phyloP scores from a whole-genome alignment of 2,113 vertebrate species.

The Sturnus vulgaris region DNA sequence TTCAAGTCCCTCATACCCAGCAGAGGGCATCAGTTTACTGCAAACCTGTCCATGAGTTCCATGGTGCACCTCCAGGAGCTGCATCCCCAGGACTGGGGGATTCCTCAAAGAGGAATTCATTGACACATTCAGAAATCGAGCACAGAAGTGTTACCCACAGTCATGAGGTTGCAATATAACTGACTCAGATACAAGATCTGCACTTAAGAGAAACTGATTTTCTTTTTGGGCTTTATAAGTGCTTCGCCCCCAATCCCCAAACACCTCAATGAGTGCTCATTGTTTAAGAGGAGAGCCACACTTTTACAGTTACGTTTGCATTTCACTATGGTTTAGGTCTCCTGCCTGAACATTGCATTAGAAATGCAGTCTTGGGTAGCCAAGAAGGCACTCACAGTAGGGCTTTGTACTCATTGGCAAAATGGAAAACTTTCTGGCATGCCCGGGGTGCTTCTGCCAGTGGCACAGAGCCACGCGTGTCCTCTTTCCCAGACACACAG shows the following conservation, averaged over 20 bases:
- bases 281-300: not conserved
- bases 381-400: not conserved
- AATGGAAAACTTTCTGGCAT: not conserved
- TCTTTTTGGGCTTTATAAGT: not conserved
- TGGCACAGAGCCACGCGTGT: rapidly evolving
- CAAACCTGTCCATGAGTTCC: not conserved
- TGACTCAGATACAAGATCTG: not conserved
- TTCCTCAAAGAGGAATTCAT: not conserved
- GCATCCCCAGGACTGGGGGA: rapidly evolving
- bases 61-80: not conserved
- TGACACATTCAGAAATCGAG: not conserved
- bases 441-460: not conserved
- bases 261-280: not conserved
- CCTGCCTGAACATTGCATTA: not conserved
- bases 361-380: not conserved
- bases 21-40: constrained; percentile 66
- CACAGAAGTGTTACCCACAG: not conserved
- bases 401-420: not conserved
- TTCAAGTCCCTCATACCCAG: not conserved
- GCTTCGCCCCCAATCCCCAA: not conserved
- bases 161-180: not conserved
- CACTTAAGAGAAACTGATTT: not conserved
- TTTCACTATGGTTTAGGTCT: not conserved
- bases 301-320: not conserved
- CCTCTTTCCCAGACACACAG: not conserved